Evolutionary conservation across 2,113 vertebrate species (phyloP).

Genomic region (Strix uralensis): DNA sequence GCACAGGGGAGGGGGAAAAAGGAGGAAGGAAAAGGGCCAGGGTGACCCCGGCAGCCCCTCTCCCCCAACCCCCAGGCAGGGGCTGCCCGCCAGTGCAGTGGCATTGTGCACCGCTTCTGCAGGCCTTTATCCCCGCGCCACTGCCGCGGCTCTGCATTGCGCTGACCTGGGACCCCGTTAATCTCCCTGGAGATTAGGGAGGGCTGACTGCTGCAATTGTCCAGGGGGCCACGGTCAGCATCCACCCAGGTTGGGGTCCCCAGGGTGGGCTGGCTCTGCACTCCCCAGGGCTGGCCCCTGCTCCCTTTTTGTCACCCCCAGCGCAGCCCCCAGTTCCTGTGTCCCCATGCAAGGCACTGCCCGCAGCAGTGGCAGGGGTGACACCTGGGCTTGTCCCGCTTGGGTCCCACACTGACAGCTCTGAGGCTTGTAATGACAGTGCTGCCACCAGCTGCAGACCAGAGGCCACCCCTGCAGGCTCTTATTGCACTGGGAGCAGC

Average conservation of each 20-base stretch:
- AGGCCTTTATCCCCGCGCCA: not conserved
- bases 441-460: not conserved
- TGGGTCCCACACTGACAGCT: accelerated
- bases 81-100: not conserved
- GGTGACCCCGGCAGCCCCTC: not conserved
- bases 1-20: accelerated
- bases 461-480: not conserved
- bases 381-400: accelerated
- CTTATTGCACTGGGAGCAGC: not conserved
- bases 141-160: not conserved
- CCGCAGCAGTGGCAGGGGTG: not conserved
- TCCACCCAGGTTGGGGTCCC: not conserved
- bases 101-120: not conserved
- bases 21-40: not conserved
- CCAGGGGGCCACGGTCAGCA: accelerated
- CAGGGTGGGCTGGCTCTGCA: not conserved
- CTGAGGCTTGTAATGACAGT: not conserved
- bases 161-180: constrained; percentile 50
- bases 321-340: accelerated
- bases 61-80: not conserved
- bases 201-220: constrained; percentile 21
- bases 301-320: not conserved
- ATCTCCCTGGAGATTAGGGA: constrained; percentile 54
- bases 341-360: not conserved
- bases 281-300: not conserved